These are phyloP conservation scores for Drosophila nr. medialis DNA, from an alignment of 2,888 invertebrate species.

Conservation along the genomic window DNA sequence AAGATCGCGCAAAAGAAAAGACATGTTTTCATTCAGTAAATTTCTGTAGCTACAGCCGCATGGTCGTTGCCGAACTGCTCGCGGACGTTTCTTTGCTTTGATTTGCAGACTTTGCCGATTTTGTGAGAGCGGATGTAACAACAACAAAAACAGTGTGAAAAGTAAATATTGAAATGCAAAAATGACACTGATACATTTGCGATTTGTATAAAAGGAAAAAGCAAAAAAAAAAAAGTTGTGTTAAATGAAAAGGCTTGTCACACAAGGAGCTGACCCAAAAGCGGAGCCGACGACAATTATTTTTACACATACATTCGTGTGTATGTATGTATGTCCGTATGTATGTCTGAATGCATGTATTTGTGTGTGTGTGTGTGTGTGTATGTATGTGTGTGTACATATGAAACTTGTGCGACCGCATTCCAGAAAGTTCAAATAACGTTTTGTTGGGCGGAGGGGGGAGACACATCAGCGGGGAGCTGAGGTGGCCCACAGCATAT, in stretches of 20 bases:
- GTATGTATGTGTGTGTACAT: conserved; percentile 9
- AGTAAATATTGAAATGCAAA: conserved; percentile 57
- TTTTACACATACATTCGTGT: conserved; percentile 15
- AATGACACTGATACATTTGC: conserved; percentile 29
- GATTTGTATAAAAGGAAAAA: conserved; percentile 23
- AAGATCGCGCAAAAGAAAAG: conserved; percentile 82
- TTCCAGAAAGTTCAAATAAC: conserved; percentile 78
- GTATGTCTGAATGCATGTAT: background rate
- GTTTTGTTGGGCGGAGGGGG: conserved; percentile 19
- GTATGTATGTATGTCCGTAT: background rate
- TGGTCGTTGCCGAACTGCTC: conserved; percentile 59
- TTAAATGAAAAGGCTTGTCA: conserved; percentile 40
- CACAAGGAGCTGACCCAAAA: conserved; percentile 40
- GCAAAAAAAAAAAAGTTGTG: conserved; percentile 20
- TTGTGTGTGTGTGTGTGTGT: background rate
- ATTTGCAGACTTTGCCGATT: conserved; percentile 17
- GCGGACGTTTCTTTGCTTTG: conserved; percentile 37
- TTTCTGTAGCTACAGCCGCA: conserved; percentile 76
- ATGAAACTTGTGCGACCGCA: conserved; percentile 73
- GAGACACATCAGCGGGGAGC: conserved; percentile 25
- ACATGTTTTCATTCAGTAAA: conserved; percentile 83
- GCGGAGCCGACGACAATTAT: conserved; percentile 30
- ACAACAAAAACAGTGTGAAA: conserved; percentile 56
- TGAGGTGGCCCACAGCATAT: conserved; percentile 45
- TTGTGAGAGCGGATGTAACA: conserved; percentile 49